These are phyloP conservation scores for Netelia melanura DNA, from an alignment of 2,888 invertebrate species.

Conservation along the genomic window DNA sequence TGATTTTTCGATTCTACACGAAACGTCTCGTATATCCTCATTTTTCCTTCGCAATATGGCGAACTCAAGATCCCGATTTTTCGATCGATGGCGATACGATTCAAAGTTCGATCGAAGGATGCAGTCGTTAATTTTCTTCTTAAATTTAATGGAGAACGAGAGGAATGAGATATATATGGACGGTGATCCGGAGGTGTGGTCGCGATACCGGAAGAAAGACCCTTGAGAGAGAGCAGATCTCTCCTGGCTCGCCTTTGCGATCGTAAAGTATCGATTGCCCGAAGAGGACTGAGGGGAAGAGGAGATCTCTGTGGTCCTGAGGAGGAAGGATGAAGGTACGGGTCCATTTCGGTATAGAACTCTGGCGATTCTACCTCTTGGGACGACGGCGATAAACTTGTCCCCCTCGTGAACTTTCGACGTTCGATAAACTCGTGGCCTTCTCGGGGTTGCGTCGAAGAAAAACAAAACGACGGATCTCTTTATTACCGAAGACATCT, in stretches of 20 bases:
- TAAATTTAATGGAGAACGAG: slow-evolving; percentile 14
- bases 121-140: slow-evolving; percentile 11
- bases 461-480: background rate
- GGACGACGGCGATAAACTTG: slow-evolving; percentile 26
- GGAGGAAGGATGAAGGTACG: slow-evolving; percentile 45
- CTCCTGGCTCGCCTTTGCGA: slow-evolving; percentile 62
- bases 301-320: slow-evolving; percentile 45
- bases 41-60: no score
- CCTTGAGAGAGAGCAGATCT: slow-evolving; percentile 32
- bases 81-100: background rate
- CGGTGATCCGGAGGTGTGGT: slow-evolving; percentile 46
- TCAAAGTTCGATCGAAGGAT: background rate
- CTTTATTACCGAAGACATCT: slow-evolving; percentile 22
- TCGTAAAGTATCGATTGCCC: slow-evolving; percentile 67
- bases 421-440: slow-evolving; percentile 32
- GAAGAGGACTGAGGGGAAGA: slow-evolving; percentile 10
- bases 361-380: slow-evolving; percentile 22
- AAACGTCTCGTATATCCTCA: no score
- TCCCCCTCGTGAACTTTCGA: slow-evolving; percentile 47
- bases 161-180: background rate
- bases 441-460: slow-evolving; percentile 21
- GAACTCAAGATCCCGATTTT: background rate
- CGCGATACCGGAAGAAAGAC: slow-evolving; percentile 62
- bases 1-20: no score
- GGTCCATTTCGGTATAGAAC: slow-evolving; percentile 45